A percentile compares a stretch with the other conserved stretches of the same genome.
These are phyloP conservation scores for Drosophila lacteicornis DNA, from an alignment of 1,140 invertebrate genomes.

Conservation along the genomic window DNA sequence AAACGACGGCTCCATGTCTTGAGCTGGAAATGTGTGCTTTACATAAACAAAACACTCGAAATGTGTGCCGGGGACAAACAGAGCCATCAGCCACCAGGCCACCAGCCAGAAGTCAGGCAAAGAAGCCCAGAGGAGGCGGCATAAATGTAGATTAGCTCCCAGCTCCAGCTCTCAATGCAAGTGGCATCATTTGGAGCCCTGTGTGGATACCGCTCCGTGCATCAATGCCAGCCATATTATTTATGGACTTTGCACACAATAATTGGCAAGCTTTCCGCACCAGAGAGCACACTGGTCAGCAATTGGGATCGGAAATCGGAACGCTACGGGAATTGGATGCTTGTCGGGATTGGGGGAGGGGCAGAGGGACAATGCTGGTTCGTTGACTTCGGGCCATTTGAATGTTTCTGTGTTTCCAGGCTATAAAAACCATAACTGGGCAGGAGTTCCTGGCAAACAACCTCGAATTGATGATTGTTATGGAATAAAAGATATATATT, in stretches of 20 bases:
- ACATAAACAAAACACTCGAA: conserved; percentile 72
- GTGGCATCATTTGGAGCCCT: conserved; percentile 29
- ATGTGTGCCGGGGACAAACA: conserved; percentile 76
- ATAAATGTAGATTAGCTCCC: conserved; percentile 40
- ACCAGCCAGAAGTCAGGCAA: conserved; percentile 19
- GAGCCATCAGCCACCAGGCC: conserved; percentile 29
- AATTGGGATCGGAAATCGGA: conserved; percentile 38
- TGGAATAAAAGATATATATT: conserved; percentile 4
- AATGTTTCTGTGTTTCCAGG: conserved; percentile 27
- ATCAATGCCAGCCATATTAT: conserved; percentile 58
- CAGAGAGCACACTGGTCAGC: conserved; percentile 31
- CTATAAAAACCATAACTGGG: conserved; percentile 23
- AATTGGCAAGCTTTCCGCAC: conserved; percentile 67
- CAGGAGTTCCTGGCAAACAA: conserved; percentile 43
- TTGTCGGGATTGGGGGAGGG: too few relatives aligned
- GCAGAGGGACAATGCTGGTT: conserved; percentile 18
- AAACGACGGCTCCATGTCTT: conserved; percentile 66
- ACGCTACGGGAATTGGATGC: conserved; percentile 13
- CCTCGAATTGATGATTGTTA: conserved; percentile 26
- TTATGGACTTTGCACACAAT: conserved; percentile 72
- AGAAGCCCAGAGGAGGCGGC: conserved; percentile 4
- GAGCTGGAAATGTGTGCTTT: conserved; percentile 53
- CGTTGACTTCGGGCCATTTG: conserved; percentile 43
- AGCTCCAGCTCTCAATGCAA: conserved; percentile 25
- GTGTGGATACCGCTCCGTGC: conserved; percentile 6